A percentile compares a stretch with the other conserved stretches of the same genome.
phyloP scores from a whole-genome alignment of 2,888 invertebrate species.

The Sphinx pinastri region DNA sequence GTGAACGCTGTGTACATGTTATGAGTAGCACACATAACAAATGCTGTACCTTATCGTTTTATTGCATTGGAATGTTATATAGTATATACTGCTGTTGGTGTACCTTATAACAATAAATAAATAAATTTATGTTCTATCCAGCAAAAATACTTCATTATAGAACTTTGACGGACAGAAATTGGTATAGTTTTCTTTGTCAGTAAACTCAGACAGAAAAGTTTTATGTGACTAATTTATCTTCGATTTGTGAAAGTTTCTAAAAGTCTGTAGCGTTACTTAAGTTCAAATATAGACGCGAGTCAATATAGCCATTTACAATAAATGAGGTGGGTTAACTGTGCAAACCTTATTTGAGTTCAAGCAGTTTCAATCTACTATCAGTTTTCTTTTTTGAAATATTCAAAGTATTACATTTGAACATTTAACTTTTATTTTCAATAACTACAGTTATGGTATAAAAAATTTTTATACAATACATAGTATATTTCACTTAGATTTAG shows the following conservation, averaged over 20 bases:
- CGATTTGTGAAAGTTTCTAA: constrained; percentile 40
- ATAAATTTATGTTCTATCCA: no score
- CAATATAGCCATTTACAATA: constrained; percentile 42
- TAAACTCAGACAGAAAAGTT: background rate
- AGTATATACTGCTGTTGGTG: no score
- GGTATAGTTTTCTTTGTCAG: constrained; percentile 3
- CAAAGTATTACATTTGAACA: background rate
- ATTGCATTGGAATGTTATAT: no score
- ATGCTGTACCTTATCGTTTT: no score
- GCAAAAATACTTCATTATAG: background rate
- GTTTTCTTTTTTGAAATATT: background rate
- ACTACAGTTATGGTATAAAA: no score
- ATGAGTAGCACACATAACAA: no score
- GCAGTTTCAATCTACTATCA: background rate
- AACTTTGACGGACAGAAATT: background rate
- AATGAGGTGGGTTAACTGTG: constrained; percentile 45
- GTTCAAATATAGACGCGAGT: constrained; percentile 44
- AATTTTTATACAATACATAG: no score
- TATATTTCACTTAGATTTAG: no score
- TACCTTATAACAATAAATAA: no score
- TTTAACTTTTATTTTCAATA: no score
- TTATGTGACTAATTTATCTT: constrained; percentile 36
- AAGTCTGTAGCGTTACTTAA: constrained; percentile 46
- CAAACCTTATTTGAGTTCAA: constrained; percentile 33
- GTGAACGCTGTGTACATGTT: no score